Evolutionary conservation across 2,113 vertebrate species (phyloP), one percentile per base, ranked within the genome.

Genomic region (Lophochroa leadbeateri): DNA sequence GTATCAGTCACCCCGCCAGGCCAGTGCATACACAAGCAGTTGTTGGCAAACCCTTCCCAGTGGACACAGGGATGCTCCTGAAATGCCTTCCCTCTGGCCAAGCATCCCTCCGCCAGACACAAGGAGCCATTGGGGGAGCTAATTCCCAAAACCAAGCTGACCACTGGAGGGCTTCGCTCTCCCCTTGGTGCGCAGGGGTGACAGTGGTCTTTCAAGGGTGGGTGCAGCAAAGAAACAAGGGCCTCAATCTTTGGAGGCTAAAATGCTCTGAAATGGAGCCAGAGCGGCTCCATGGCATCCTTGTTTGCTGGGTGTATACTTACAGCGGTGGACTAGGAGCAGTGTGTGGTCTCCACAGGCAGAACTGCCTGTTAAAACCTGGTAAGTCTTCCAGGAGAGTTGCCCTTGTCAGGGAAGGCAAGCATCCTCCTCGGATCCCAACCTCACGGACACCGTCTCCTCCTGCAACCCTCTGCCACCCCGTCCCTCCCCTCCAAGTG

Each of bases 401-500:
- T 1, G 0, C 37, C 50, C 44, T 8, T 3, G 35, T 28, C n/a
- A 39, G 53, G 41, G 70, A 33, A 52, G 37, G 46, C 9, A 41
- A 46, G 49, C 67, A 25, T 39, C 75, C 39, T 80, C 71, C 90
- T 91, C 0, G 0, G 9, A 39, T 70, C 18, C 17, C 24, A 46
- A 3, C 24, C 3, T 41, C 52, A 29, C 3, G 3, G 78, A 25
- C 29, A 24, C 5, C 6, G 9, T 17, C 52, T 68, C 52, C 53
- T 71, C 78, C 85, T 2, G 4, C 41, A 41, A 46, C 74, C 60
- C 43, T 29, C 65, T 23, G 74, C 31, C 31, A 3, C n/a, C 20
- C 52, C 2, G 0, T 3, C 60, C 89, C 69, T 75, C 44, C 61
- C 80, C 27, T 11, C 53, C 47, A 10, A 4, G 0, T 0, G 8